phyloP scores from a whole-genome alignment of 2,113 vertebrate genomes.

The Eptesicus fuscus region DNA sequence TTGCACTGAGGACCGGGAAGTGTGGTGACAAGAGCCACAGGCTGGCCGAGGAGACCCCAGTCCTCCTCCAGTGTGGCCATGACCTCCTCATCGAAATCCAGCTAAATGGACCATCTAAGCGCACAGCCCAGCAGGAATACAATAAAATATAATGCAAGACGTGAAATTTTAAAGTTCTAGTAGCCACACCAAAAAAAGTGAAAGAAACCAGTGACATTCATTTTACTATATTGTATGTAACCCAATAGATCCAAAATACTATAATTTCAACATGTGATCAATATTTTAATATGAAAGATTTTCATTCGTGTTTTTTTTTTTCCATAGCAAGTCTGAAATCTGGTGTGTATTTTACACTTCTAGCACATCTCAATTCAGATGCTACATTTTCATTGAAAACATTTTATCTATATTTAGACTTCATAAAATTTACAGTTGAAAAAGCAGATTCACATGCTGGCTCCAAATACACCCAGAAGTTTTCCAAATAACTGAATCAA shows the following conservation, averaged over 20 bases:
- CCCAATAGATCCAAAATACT: background rate
- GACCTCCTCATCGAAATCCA: background rate
- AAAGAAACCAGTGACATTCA: conserved; percentile 3
- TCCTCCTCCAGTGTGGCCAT: background rate
- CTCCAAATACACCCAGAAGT: background rate
- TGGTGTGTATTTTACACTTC: conserved; percentile 12
- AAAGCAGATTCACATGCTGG: background rate
- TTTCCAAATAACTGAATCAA: conserved; percentile 26
- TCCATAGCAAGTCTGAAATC: background rate
- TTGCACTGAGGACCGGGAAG: background rate
- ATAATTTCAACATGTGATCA: background rate
- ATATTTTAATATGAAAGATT: background rate
- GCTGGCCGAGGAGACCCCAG: background rate
- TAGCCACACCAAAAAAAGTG: background rate
- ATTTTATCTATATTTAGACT: background rate
- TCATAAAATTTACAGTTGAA: background rate
- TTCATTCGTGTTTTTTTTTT: background rate
- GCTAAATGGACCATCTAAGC: background rate
- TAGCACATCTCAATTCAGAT: background rate
- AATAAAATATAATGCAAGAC: background rate
- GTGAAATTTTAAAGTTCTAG: background rate
- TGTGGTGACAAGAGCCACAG: background rate
- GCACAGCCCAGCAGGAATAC: background rate
- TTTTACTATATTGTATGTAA: background rate
- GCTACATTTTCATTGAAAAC: background rate